Evolutionary conservation across 1,140 invertebrate genomes (phyloP).

Genomic region (Hyles vespertilio): DNA sequence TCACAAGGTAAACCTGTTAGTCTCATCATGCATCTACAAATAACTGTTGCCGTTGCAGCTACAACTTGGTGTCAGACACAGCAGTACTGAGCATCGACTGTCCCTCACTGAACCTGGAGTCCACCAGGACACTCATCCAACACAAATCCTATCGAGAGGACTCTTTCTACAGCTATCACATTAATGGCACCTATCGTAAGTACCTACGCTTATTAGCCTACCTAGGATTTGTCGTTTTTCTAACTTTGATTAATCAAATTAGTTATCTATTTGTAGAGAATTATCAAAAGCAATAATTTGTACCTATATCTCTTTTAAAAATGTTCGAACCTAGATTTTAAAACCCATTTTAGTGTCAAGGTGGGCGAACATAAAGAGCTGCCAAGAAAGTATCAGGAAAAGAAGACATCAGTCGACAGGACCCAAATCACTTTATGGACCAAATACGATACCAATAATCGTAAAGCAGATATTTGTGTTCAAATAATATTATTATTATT

Average conservation of each 20-base stretch:
- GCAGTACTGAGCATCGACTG: constrained; percentile 45
- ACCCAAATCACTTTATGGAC: not conserved
- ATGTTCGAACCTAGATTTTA: too few relatives aligned
- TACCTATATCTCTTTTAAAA: too few relatives aligned
- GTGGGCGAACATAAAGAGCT: not conserved
- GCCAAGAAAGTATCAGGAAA: not conserved
- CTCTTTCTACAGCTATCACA: constrained; percentile 31
- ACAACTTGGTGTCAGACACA: constrained; percentile 28
- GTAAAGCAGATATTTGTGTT: not conserved
- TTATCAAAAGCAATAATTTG: too few relatives aligned
- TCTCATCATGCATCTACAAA: not conserved
- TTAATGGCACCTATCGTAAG: constrained; percentile 49
- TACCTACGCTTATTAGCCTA: too few relatives aligned
- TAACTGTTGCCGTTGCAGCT: constrained; percentile 29
- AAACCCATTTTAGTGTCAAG: not conserved
- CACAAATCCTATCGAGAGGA: constrained; percentile 41
- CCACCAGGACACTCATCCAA: constrained; percentile 41
- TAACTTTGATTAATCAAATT: too few relatives aligned
- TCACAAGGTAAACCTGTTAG: not conserved
- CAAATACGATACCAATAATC: not conserved
- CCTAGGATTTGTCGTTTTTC: not conserved
- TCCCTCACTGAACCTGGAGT: constrained; percentile 35
- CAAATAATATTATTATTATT: not conserved
- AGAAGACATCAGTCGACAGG: not conserved
- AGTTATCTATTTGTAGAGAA: too few relatives aligned